These are phyloP conservation scores for Sympetrum striolatum DNA, from an alignment of 2,888 invertebrate genomes.

Conservation along the genomic window DNA sequence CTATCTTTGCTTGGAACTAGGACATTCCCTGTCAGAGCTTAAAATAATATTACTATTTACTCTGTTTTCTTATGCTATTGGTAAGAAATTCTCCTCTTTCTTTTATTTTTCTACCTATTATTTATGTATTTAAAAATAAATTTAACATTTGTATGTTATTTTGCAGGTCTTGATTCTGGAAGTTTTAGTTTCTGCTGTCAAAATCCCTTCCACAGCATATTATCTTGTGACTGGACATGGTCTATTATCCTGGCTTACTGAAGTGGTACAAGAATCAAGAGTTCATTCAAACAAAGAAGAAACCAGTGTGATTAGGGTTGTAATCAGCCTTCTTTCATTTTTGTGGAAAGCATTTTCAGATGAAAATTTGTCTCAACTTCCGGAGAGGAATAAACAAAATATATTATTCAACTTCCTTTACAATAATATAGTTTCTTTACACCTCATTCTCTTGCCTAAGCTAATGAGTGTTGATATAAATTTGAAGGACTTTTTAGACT, in stretches of 20 bases:
- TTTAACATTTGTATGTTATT: slow-evolving; percentile 45
- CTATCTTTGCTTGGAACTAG: too few relatives aligned
- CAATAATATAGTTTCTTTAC: not conserved
- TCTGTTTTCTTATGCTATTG: too few relatives aligned
- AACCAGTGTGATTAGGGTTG: not conserved
- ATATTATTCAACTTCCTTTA: not conserved
- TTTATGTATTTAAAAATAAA: not conserved
- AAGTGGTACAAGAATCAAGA: slow-evolving; percentile 53
- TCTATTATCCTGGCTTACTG: slow-evolving; percentile 73
- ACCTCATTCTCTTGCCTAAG: not conserved
- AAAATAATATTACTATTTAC: too few relatives aligned
- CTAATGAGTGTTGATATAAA: not conserved
- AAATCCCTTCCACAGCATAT: slow-evolving; percentile 70
- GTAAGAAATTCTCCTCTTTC: too few relatives aligned
- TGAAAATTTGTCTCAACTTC: not conserved
- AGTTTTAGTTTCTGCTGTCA: slow-evolving; percentile 68
- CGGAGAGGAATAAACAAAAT: not conserved
- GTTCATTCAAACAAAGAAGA: not conserved
- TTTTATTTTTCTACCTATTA: too few relatives aligned
- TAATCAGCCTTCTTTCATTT: not conserved
- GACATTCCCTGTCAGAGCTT: too few relatives aligned
- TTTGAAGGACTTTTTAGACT: not conserved
- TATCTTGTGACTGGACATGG: slow-evolving; percentile 73
- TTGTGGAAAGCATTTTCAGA: not conserved
- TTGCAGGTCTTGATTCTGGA: slow-evolving; percentile 68